A percentile compares a stretch with the other conserved stretches of the same genome.
phyloP scores from a whole-genome alignment of 2,113 vertebrate species.

The Microcebus tavaratra region DNA sequence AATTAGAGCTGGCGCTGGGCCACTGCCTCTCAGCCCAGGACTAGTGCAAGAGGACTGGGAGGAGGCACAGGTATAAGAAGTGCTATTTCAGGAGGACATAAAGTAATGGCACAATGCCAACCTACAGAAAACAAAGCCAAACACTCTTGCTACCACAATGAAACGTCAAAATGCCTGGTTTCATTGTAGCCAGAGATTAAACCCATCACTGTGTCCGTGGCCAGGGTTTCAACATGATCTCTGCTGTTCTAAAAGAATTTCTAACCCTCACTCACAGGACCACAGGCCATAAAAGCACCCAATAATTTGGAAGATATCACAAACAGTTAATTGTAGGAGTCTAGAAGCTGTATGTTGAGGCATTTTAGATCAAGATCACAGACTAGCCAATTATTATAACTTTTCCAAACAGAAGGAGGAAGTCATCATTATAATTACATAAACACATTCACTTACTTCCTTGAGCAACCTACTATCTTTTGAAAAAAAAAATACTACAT shows the following conservation, averaged over 20 bases:
- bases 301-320: neutral
- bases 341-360: neutral
- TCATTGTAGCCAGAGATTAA: conserved; percentile 2
- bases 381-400: neutral
- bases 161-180: neutral
- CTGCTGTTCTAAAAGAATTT: conserved; percentile 23
- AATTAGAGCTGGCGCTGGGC: conserved; percentile 61
- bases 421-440: conserved; percentile 28
- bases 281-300: neutral
- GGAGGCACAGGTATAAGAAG: neutral
- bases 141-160: neutral
- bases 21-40: conserved; percentile 48
- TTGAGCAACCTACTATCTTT: neutral
- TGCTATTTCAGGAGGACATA: conserved; percentile 16
- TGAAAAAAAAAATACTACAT: neutral
- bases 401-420: neutral
- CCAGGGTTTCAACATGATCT: conserved; percentile 26
- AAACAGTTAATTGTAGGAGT: neutral
- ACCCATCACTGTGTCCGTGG: neutral
- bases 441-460: conserved; percentile 35
- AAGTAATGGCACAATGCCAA: conserved; percentile 16
- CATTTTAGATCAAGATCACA: conserved; percentile 3
- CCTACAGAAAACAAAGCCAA: conserved; percentile 18
- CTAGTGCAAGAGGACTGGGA: neutral
- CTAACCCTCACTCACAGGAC: neutral